Conservation (phyloP, 30 jellyfish, hydroid and myxozoan species). For the Turritopsis rubra region DNA sequence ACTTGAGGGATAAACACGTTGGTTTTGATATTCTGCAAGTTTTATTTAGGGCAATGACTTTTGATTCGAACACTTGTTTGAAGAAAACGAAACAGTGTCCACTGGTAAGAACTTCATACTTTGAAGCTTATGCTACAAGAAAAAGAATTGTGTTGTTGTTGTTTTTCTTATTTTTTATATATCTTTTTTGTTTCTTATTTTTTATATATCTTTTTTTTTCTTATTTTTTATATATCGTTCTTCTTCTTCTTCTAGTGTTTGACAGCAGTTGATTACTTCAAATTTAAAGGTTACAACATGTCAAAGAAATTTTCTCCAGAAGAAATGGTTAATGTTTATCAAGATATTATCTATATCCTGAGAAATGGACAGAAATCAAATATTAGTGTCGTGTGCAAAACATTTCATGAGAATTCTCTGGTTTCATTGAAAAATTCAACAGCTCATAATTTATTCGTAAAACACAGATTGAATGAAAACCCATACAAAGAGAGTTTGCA, state of each 20-base stretch:
- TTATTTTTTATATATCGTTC: too few species aligned
- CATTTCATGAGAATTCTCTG: background rate
- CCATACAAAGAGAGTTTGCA: background rate
- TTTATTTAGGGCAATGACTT: background rate
- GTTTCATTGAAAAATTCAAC: background rate
- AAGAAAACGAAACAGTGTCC: background rate
- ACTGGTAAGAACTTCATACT: background rate
- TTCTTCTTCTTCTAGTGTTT: background rate
- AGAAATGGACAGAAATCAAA: background rate
- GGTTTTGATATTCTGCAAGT: background rate
- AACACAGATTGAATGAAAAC: too few species aligned
- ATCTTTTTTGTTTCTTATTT: too few species aligned
- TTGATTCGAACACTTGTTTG: background rate
- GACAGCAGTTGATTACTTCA: background rate
- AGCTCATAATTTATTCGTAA: background rate
- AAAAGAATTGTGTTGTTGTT: too few species aligned
- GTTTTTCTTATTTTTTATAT: too few species aligned
- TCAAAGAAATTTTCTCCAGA: background rate
- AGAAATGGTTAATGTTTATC: background rate
- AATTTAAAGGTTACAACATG: background rate
- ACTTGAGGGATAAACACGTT: background rate
- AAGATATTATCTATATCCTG: background rate
- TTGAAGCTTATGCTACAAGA: background rate
- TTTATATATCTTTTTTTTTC: background rate
- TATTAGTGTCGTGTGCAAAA: constrained; percentile 16